These are phyloP conservation scores for Pachycephala philippinensis DNA, from an alignment of 2,113 vertebrate species.

Conservation along the genomic window DNA sequence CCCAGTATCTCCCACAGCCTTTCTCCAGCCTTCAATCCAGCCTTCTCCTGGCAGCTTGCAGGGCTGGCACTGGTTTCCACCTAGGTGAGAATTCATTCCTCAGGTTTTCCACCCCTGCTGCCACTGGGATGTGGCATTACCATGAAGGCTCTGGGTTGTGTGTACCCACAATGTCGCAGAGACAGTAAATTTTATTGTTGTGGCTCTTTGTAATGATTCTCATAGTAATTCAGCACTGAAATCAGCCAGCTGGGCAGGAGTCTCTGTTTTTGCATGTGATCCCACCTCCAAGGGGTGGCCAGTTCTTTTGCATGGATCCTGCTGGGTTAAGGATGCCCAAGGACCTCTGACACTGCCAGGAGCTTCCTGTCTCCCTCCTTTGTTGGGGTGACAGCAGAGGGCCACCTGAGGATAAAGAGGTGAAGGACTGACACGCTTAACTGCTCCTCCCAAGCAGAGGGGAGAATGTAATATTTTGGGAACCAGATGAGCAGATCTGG, in stretches of 20 bases:
- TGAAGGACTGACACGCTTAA: neutral
- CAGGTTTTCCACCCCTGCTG: neutral
- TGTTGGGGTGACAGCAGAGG: neutral
- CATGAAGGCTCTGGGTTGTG: neutral
- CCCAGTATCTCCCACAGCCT: neutral
- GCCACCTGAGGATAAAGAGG: neutral
- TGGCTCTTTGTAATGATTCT: neutral
- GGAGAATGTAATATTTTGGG: neutral
- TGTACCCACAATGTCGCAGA: accelerated
- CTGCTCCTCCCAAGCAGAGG: neutral
- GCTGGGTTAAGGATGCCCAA: neutral
- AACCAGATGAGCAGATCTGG: neutral
- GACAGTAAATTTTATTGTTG: neutral
- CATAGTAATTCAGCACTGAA: neutral
- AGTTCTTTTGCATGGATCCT: neutral
- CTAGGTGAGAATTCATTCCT: neutral
- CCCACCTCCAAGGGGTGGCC: neutral
- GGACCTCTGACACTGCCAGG: neutral
- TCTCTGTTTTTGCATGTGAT: neutral
- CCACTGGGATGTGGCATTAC: neutral
- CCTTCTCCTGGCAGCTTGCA: neutral
- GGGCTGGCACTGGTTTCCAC: neutral
- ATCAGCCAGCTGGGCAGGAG: neutral
- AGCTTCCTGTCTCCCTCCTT: neutral
- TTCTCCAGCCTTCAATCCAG: neutral